Conservation (phyloP, 2,113 vertebrate genomes). For the cattle (Bos taurus) region ARS-UCD2.0 NC_037331.1:57590001-57590500, state of each 20-base stretch:
- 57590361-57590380: neutral
- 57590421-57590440: neutral
- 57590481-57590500: neutral
- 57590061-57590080: slow-evolving; percentile 9
- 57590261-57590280: slow-evolving; percentile 21
- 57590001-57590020: slow-evolving; percentile 56
- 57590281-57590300: neutral
- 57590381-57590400: neutral
- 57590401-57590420: neutral
- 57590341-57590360: neutral
- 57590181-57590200: slow-evolving; percentile 12
- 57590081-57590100: slow-evolving; percentile 38
- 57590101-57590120: slow-evolving; percentile 46
- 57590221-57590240: neutral
- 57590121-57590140: neutral
- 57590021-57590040: slow-evolving; percentile 14
- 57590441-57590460: neutral
- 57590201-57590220: slow-evolving; percentile 22
- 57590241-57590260: neutral
- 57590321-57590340: neutral
- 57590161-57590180: slow-evolving; percentile 1
- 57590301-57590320: slow-evolving; percentile 19
- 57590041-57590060: slow-evolving; percentile 15
- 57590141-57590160: neutral
- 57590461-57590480: neutral